Evolutionary conservation across 2,113 vertebrate genomes (phyloP), one percentile per base, ranked within the genome.

Genomic region (Crotalus horridus): DNA sequence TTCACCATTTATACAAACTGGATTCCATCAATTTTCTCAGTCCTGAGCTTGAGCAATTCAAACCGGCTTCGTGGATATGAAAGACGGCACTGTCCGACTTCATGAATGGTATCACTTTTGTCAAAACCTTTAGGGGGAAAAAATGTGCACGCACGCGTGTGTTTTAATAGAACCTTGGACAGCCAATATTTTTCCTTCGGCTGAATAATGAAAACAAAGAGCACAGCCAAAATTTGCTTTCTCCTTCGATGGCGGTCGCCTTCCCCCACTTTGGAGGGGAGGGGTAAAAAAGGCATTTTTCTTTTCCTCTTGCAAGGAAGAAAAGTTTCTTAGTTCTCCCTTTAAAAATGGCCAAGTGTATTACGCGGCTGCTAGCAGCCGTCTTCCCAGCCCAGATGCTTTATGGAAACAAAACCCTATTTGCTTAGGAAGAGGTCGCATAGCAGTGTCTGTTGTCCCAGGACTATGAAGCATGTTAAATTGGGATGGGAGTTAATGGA

Each of bases 11-110:
- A 96, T 96, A 97, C 97, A 97, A 98, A 98, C 97, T 97, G 97
- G 97, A 98, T 98, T 98, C 97, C 97, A 96, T 90, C 97, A 97
- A 97, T 98, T 98, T 98, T 98, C 97, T 98, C 97, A 96, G 97
- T 97, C 96, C 97, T 97, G 95, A 95, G 95, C 96, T 96, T 96
- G 97, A 85, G 97, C 29, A 43, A 20, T 96, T 97, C 43, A 81
- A 26, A 96, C 96, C 97, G 97, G 97, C 97, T 92, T 92, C 97
- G 97, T 53, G 74, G 39, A 39, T 97, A 96, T 98, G 97, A 98
- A 98, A 98, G 97, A 96, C 95, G 96, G 95, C 96, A 97, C 97
- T 98, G 97, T 98, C 74, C 97, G 97, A 96, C 58, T 93, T 97
- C 97, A 96, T 97, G 97, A 97, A 97, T 96, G 95, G 96, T 95